Evolutionary conservation across 2,888 invertebrate species (phyloP), one percentile per base, ranked within the genome.

Genomic region (Idaea dimidiata): DNA sequence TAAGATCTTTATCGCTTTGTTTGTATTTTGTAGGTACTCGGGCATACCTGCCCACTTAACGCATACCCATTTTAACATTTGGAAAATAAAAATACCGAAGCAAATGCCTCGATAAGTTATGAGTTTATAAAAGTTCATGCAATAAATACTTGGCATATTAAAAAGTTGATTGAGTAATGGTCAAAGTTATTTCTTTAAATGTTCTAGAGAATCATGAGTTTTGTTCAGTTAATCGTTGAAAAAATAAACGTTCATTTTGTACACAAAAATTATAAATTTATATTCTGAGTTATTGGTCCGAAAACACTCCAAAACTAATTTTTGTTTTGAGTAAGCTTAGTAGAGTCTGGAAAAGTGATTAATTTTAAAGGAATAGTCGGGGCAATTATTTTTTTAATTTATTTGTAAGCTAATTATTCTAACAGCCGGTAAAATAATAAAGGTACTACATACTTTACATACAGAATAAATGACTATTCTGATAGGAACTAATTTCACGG

Each of bases 221-320:
- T 43, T 43, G 43, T 43, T 43, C 10, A 14, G 43, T 43, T 43
- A 43, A 43, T 14, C 43, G 56, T 54, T 64, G 58, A 58, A 67
- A 63, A 60, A 54, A 56, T 59, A 64, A 66, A 43, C 43, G 43
- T 10, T 43, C 10, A 3, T 43, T 43, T 43, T 43, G 43, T 43
- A n/a, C n/a, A n/a, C n/a, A n/a, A n/a, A n/a, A n/a, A n/a, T n/a
- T n/a, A n/a, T n/a, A n/a, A n/a, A n/a, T n/a, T n/a, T n/a, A n/a
- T n/a, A n/a, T n/a, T n/a, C n/a, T n/a, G n/a, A n/a, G n/a, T n/a
- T n/a, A n/a, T n/a, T n/a, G n/a, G n/a, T n/a, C n/a, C n/a, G n/a
- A n/a, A n/a, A n/a, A n/a, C n/a, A n/a, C n/a, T n/a, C n/a, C n/a
- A n/a, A n/a, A n/a, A n/a, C n/a, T n/a, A n/a, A n/a, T n/a, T n/a